phyloP scores from a whole-genome alignment of 1,140 invertebrate species.

The Drosophila seguyi region DNA sequence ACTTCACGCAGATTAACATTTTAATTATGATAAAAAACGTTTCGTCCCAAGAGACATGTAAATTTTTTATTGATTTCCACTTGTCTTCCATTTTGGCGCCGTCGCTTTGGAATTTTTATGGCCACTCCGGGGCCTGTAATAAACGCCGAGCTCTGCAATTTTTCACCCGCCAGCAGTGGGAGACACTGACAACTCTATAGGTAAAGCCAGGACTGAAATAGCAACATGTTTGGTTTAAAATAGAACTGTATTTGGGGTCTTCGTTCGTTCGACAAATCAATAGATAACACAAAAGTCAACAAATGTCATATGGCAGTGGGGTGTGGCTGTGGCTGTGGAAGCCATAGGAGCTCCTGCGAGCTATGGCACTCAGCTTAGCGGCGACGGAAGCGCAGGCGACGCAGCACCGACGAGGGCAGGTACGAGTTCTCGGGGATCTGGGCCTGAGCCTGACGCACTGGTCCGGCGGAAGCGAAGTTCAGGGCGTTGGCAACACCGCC shows the following conservation, averaged over 20 bases:
- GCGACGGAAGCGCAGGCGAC: constrained; percentile 69
- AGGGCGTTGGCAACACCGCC: constrained; percentile 71
- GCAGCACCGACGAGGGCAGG: constrained; percentile 71
- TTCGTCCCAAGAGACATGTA: constrained; percentile 63
- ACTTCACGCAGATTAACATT: constrained; percentile 83
- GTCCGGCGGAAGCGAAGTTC: constrained; percentile 69
- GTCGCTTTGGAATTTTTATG: constrained; percentile 70
- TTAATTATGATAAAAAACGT: constrained; percentile 79
- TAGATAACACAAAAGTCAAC: constrained; percentile 75
- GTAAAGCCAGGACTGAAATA: constrained; percentile 1
- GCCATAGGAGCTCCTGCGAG: constrained; percentile 3
- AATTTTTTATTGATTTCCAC: constrained; percentile 77
- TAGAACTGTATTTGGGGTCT: constrained; percentile 64
- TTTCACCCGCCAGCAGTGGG: constrained; percentile 8
- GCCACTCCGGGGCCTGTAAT: constrained; percentile 33
- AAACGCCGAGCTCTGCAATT: constrained; percentile 59
- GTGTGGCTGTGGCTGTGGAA: background rate
- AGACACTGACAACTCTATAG: constrained; percentile 27
- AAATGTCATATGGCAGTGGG: constrained; percentile 43
- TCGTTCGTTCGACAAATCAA: constrained; percentile 67
- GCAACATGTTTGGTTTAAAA: constrained; percentile 29
- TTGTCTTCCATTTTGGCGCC: constrained; percentile 56
- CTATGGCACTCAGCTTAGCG: constrained; percentile 36
- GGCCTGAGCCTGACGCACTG: constrained; percentile 54
- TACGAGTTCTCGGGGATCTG: constrained; percentile 73